Conservation (phyloP, 2,888 invertebrate species). For the Zaprionus bogoriensis region DNA sequence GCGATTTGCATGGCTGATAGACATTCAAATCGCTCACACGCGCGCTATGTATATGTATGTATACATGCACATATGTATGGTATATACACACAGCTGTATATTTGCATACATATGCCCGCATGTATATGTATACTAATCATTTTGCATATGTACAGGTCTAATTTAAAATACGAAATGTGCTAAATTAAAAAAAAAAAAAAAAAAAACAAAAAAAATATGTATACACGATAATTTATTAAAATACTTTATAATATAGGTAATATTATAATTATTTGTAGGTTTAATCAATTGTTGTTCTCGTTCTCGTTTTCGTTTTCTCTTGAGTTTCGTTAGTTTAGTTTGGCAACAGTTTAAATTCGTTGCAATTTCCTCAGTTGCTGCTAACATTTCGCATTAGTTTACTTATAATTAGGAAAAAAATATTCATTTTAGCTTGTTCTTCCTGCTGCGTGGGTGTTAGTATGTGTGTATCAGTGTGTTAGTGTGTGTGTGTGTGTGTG, state of each 20-base stretch:
- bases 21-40: slow-evolving; percentile 55
- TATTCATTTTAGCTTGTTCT: slow-evolving; percentile 31
- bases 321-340: slow-evolving; percentile 64
- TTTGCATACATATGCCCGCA: slow-evolving; percentile 15
- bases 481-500: slow-evolving; percentile 15
- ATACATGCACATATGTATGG: not conserved
- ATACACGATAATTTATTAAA: slow-evolving; percentile 51
- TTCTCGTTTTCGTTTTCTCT: slow-evolving; percentile 7
- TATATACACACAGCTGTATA: slow-evolving; percentile 5
- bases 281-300: slow-evolving; percentile 43
- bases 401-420: slow-evolving; percentile 72
- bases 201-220: slow-evolving; percentile 41
- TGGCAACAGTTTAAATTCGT: slow-evolving; percentile 77
- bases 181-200: slow-evolving; percentile 60
- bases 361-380: slow-evolving; percentile 75
- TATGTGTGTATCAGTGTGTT: no score
- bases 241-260: slow-evolving; percentile 45
- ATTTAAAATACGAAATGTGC: slow-evolving; percentile 72
- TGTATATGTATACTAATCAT: slow-evolving; percentile 33
- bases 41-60: slow-evolving; percentile 18
- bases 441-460: slow-evolving; percentile 15
- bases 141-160: slow-evolving; percentile 70
- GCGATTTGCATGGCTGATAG: slow-evolving; percentile 35
- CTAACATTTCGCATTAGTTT: slow-evolving; percentile 70
- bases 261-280: slow-evolving; percentile 39